Percentiles rank a stretch among this genome's conserved stretches.
Conservation (phyloP, 2,797 vertebrate genomes). For the Rhabdomys pumilio region DNA sequence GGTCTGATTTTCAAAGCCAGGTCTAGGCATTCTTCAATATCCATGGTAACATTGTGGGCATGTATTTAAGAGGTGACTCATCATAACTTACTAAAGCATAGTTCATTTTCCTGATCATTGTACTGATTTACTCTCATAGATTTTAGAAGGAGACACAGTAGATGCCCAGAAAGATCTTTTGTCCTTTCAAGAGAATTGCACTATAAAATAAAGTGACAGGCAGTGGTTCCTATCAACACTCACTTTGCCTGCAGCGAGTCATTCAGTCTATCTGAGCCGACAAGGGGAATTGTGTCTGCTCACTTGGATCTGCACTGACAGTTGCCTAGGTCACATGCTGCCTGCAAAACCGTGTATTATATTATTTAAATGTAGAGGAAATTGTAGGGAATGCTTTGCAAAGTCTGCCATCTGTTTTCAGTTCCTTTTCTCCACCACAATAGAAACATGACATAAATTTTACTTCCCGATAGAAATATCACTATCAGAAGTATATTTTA, state of each 20-base stretch:
- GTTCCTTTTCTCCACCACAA: neutral
- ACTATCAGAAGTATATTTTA: neutral
- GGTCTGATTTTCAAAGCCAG: slow-evolving; percentile 5
- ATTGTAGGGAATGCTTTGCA: neutral
- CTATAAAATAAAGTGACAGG: slow-evolving; percentile 23
- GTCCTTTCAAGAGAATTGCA: slow-evolving; percentile 44
- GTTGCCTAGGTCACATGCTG: neutral
- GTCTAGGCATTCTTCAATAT: neutral
- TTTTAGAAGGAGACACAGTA: neutral
- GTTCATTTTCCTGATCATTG: neutral
- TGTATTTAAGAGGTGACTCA: slow-evolving; percentile 17
- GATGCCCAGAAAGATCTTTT: neutral
- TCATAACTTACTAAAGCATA: neutral
- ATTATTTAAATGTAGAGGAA: neutral
- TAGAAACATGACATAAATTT: slow-evolving; percentile 48
- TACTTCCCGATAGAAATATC: neutral
- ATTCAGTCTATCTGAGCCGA: neutral
- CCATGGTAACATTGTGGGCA: neutral
- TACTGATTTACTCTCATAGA: neutral
- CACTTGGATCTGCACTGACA: neutral
- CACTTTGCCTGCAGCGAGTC: neutral
- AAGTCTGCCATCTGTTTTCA: slow-evolving; percentile 22
- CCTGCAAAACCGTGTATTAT: neutral
- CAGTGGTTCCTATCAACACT: neutral
- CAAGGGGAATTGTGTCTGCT: neutral